Evolutionary conservation across 2,888 invertebrate species (phyloP).

Genomic region (Norana najaformis): DNA sequence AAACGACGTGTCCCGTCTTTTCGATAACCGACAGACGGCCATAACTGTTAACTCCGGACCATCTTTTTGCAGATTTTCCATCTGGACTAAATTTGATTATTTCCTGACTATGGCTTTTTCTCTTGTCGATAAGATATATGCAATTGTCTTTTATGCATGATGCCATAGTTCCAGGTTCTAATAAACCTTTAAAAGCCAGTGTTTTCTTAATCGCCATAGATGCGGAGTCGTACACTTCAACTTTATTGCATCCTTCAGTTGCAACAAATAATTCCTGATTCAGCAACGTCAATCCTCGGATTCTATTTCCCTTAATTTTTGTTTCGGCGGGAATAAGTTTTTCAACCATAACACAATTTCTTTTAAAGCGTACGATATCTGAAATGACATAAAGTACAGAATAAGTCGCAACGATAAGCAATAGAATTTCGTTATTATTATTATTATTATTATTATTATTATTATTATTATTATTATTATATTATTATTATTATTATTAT

Average conservation of each 20-base stretch:
- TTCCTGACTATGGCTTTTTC: background rate
- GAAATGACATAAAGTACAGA: background rate
- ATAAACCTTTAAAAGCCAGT: background rate
- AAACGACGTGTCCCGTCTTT: background rate
- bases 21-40: background rate
- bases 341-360: no score
- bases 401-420: no score
- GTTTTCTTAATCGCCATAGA: background rate
- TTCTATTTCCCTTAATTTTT: background rate
- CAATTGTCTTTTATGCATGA: background rate
- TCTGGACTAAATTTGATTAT: background rate
- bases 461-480: no score
- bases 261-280: background rate
- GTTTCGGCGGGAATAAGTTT: no score
- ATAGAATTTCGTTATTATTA: no score
- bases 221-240: background rate
- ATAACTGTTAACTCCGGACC: background rate
- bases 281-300: background rate
- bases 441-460: no score
- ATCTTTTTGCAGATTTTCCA: background rate
- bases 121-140: background rate
- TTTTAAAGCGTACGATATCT: background rate
- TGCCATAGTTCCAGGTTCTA: background rate
- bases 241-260: background rate
- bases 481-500: no score